Evolutionary conservation across 2,113 vertebrate genomes (phyloP).

Genomic region (Quiscalus mexicanus): DNA sequence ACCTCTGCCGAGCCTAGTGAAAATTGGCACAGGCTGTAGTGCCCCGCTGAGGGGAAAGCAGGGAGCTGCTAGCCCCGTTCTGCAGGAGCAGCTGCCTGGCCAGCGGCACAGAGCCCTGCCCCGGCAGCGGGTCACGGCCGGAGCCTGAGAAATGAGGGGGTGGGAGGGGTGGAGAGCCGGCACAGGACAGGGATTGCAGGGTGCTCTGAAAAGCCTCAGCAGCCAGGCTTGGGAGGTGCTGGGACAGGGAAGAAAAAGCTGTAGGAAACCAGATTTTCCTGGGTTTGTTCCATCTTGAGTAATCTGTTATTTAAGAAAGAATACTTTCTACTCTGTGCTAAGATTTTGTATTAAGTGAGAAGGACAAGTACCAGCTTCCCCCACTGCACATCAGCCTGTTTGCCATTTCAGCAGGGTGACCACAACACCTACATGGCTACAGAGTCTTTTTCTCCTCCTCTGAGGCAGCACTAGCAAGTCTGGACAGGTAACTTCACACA

Average conservation of each 20-base stretch:
- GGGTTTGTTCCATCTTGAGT: slow-evolving; percentile 13
- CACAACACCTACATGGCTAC: background rate
- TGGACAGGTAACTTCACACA: background rate
- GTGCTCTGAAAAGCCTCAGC: background rate
- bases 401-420: background rate
- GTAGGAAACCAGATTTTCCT: slow-evolving; percentile 27
- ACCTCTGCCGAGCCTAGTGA: background rate
- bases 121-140: slow-evolving; percentile 37
- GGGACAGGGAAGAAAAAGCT: background rate
- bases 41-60: slow-evolving; percentile 32
- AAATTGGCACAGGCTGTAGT: slow-evolving; percentile 44
- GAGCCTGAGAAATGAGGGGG: slow-evolving; percentile 70
- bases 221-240: slow-evolving; percentile 10
- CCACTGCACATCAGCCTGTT: background rate
- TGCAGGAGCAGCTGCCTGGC: slow-evolving; percentile 59
- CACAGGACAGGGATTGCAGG: background rate
- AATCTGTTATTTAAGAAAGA: background rate
- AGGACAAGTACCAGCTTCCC: background rate
- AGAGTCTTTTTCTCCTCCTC: background rate
- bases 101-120: slow-evolving; percentile 31
- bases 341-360: background rate
- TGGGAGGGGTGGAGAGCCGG: slow-evolving; percentile 29
- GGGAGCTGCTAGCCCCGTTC: slow-evolving; percentile 45
- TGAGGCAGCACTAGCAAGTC: background rate
- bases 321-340: background rate